Evolutionary conservation across 2,888 invertebrate genomes (phyloP).

Genomic region (Sylvicola cinctus): DNA sequence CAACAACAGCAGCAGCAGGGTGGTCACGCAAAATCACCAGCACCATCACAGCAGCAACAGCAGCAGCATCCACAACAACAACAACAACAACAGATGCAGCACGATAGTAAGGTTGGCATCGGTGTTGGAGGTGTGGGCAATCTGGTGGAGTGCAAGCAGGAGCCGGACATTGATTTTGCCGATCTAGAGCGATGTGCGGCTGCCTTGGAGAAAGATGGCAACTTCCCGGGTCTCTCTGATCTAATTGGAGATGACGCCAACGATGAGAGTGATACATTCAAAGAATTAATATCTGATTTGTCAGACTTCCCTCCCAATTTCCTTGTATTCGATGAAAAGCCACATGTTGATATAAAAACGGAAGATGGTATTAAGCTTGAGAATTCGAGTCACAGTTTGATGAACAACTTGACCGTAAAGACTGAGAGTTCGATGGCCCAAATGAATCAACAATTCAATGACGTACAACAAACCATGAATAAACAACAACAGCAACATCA

Average conservation of each 20-base stretch:
- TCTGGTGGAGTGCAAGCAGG: slow-evolving; percentile 64
- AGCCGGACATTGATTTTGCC: slow-evolving; percentile 71
- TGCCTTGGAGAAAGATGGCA: slow-evolving; percentile 66
- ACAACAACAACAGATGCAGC: slow-evolving; percentile 10
- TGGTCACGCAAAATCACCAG: background rate
- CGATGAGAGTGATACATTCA: slow-evolving; percentile 60
- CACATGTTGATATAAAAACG: slow-evolving; percentile 24
- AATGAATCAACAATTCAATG: slow-evolving; percentile 12
- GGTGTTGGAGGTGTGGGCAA: slow-evolving; percentile 31
- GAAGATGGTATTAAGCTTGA: slow-evolving; percentile 24
- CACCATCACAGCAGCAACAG: slow-evolving; percentile 9
- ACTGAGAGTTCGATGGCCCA: slow-evolving; percentile 17
- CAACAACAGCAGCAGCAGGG: background rate
- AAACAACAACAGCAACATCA: slow-evolving; percentile 20
- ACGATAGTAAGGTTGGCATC: background rate
- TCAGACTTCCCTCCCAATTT: slow-evolving; percentile 64
- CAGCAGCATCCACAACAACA: slow-evolving; percentile 4
- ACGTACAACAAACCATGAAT: slow-evolving; percentile 11
- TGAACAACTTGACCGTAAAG: background rate
- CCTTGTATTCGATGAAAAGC: slow-evolving; percentile 54
- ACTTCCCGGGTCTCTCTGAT: slow-evolving; percentile 59
- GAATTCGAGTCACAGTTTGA: background rate
- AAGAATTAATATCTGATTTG: slow-evolving; percentile 73
- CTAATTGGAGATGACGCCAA: slow-evolving; percentile 69
- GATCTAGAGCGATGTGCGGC: slow-evolving; percentile 69